phyloP scores from a whole-genome alignment of 1,140 invertebrate species.

The Colletes gigas region DNA sequence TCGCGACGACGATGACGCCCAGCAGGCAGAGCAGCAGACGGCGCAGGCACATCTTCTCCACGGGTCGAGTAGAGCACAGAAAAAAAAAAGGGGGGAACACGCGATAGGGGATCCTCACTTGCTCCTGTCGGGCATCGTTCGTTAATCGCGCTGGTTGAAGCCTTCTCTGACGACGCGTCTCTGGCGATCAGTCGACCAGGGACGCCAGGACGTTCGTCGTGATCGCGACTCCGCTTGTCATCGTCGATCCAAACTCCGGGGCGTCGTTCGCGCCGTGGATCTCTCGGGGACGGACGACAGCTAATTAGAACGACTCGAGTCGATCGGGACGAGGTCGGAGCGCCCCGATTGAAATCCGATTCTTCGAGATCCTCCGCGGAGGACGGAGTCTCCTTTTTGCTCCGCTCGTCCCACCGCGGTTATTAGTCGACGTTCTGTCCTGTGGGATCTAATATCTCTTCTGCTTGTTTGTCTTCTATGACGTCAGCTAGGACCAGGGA shows the following conservation, averaged over 20 bases:
- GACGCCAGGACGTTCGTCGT: conserved; percentile 2
- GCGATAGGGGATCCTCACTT: conserved; percentile 46
- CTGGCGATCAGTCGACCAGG: conserved; percentile 42
- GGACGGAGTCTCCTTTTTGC: no score
- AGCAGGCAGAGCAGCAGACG: conserved; percentile 71
- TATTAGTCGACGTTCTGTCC: conserved; percentile 32
- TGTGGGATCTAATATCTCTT: conserved; percentile 42
- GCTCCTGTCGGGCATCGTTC: conserved; percentile 46
- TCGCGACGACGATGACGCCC: conserved; percentile 66
- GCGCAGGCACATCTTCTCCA: conserved; percentile 68
- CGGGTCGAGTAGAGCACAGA: conserved; percentile 30
- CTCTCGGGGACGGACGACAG: background rate
- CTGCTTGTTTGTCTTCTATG: conserved; percentile 59
- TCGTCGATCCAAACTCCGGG: background rate
- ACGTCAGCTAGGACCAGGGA: conserved; percentile 53
- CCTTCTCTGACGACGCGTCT: background rate
- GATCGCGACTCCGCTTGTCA: background rate
- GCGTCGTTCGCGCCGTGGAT: conserved; percentile 33
- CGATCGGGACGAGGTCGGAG: conserved; percentile 22
- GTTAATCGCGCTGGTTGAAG: conserved; percentile 4
- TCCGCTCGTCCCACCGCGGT: background rate
- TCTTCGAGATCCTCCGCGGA: background rate
- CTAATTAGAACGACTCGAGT: conserved; percentile 45
- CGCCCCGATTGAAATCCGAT: conserved; percentile 43
- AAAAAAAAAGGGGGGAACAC: conserved; percentile 39